These are phyloP conservation scores for Daphoenositta chrysoptera DNA, from an alignment of 2,113 vertebrate genomes.

Conservation along the genomic window DNA sequence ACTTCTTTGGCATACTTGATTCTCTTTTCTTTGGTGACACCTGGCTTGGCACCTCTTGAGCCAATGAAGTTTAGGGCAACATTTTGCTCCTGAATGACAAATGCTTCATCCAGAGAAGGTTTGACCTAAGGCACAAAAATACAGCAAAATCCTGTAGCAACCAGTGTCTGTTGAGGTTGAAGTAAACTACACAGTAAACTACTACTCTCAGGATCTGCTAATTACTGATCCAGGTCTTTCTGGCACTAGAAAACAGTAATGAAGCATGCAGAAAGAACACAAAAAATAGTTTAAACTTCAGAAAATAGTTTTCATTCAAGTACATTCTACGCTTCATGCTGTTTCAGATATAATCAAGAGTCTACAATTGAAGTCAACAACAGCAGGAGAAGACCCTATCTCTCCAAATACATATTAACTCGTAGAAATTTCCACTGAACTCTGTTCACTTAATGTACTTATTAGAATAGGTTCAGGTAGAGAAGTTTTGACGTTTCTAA, in stretches of 20 bases:
- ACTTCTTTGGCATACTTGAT: conserved; percentile 99
- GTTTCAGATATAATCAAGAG: background rate
- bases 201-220: background rate
- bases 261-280: background rate
- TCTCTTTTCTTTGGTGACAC: conserved; percentile 95
- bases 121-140: conserved; percentile 79
- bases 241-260: background rate
- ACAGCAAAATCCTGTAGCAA: background rate
- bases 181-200: background rate
- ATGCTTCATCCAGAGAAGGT: conserved; percentile 96
- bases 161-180: background rate
- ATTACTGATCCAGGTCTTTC: background rate
- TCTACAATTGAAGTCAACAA: background rate
- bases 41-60: conserved; percentile 97
- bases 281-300: background rate
- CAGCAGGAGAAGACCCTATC: background rate
- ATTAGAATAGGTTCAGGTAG: background rate
- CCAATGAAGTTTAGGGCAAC: conserved; percentile 98
- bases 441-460: background rate
- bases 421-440: background rate
- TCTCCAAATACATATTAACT: background rate
- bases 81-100: conserved; percentile 98
- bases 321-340: background rate
- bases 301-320: background rate
- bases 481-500: background rate